Base-by-base conservation (phyloP, 1,140 invertebrate species). In the Luehdorfia chinensis region DNA sequence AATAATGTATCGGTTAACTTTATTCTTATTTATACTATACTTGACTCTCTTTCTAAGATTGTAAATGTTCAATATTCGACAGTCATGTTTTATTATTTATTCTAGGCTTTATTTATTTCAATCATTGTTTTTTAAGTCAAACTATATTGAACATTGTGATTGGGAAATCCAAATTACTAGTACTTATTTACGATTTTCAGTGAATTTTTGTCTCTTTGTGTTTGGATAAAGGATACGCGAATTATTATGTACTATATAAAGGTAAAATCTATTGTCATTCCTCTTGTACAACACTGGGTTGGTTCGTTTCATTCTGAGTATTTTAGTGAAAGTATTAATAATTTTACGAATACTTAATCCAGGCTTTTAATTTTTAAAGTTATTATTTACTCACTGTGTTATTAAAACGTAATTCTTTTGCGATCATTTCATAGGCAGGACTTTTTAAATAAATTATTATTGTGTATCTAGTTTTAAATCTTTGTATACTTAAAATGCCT, bases 371-470 rank as follows among this genome's bases (percentile, higher is more conserved):
- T 52, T 30, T 46, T 47, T 44, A 49, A 39, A 36, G 36, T 51
- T 57, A 51, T 21, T 32, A 51, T 21, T 32, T 48, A 50, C 13
- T 34, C 19, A 32, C 23, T 25, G 33, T 47, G 43, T 34, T 43
- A 30, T 28, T 43, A 18, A 43, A 43, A 43, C 14, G 15, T 30
- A 3, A 37, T 36, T 19, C 32, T 13, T 37, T 43, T 37, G 37
- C 36, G 13, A 49, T 9, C 34, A 30, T 56, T 34, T 33, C 34
- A 45, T 31, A 5, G 25, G 28, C 36, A 49, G 39, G 44, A 56
- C 36, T 53, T 31, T 59, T 58, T 59, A 49, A 54, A 54, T 66
- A 61, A 69, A 65, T 71, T 74, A 70, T 71, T 66, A 47, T 57
- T 48, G 58, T 59, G 47, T 63, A 60, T 54, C 23, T 62, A 62